Percentiles rank a stretch among this genome's conserved stretches.
These are phyloP conservation scores for Arnoldichthys spilopterus DNA, from an alignment of 2,797 vertebrate species.

Conservation along the genomic window DNA sequence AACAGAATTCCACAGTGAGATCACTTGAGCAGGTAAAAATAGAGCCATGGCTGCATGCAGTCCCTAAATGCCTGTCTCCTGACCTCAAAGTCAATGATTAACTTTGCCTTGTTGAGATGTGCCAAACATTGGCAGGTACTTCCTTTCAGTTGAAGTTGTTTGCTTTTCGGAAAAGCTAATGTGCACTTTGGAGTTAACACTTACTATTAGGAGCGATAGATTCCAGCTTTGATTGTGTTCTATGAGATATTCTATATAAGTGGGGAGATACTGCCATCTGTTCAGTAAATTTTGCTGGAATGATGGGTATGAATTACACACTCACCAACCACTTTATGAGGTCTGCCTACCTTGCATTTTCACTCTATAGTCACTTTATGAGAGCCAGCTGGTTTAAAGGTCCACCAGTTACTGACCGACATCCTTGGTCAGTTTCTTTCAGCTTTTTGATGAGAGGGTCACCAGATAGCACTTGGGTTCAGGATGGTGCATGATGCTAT, in stretches of 20 bases:
- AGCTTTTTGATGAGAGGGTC: too few species aligned
- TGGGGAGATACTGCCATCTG: conserved; percentile 23
- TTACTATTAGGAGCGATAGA: conserved; percentile 17
- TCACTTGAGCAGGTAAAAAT: conserved; percentile 35
- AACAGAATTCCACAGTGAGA: conserved; percentile 28
- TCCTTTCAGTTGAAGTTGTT: conserved; percentile 15
- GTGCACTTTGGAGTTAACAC: conserved; percentile 19
- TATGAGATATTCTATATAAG: not conserved
- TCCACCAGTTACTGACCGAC: not conserved
- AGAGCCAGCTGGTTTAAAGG: not conserved
- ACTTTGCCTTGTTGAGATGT: conserved; percentile 36
- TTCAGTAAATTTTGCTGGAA: not conserved
- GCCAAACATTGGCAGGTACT: conserved; percentile 27
- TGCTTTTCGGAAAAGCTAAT: conserved; percentile 26
- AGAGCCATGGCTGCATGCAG: not conserved
- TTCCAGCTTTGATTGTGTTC: conserved; percentile 16
- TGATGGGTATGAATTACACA: not conserved
- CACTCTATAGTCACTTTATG: not conserved
- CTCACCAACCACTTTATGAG: not conserved
- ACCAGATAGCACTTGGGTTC: too few species aligned
- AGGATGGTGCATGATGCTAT: too few species aligned
- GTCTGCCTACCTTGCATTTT: too few species aligned
- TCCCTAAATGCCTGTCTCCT: conserved; percentile 25
- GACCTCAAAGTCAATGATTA: conserved; percentile 38
- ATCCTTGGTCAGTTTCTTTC: not conserved